A percentile compares a stretch with the other conserved stretches of the same genome.
Evolutionary conservation across 1,140 invertebrate species (phyloP).

Genomic region (Brachionus sp.): DNA sequence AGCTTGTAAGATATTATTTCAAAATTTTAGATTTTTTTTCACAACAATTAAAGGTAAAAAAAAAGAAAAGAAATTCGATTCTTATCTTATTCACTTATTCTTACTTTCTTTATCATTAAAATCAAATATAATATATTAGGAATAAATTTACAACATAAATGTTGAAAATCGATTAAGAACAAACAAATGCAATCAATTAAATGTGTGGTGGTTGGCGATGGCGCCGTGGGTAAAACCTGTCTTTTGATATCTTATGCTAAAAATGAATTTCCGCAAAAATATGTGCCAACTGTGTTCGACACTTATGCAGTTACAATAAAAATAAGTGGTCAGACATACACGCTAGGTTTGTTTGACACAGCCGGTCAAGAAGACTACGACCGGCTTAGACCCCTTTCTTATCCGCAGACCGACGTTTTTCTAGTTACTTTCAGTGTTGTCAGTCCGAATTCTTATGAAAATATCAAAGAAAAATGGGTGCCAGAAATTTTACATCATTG

Average conservation of each 20-base stretch:
- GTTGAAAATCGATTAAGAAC: background rate
- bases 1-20: background rate
- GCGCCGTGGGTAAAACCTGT: conserved; percentile 54
- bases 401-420: conserved; percentile 98
- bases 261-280: conserved; percentile 51
- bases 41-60: background rate
- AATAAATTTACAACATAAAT: conserved; percentile 1
- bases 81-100: background rate
- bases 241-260: conserved; percentile 53
- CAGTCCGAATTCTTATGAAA: conserved; percentile 96
- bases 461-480: conserved; percentile 88
- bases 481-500: conserved; percentile 62
- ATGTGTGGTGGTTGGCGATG: conserved; percentile 54
- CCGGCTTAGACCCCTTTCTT: conserved; percentile 82
- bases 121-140: conserved; percentile 1
- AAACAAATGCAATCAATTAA: conserved; percentile 47
- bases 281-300: conserved; percentile 70
- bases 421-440: conserved; percentile 98
- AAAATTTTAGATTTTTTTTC: background rate
- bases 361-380: conserved; percentile 84
- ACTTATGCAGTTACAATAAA: conserved; percentile 98
- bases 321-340: conserved; percentile 97
- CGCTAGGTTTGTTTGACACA: conserved; percentile 69
- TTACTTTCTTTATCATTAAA: conserved; percentile 4
- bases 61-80: background rate